Evolutionary conservation across 92 coral and sea anemone genomes (phyloP), one percentile per base, ranked within the genome.

Genomic region (Siderastrea siderea): DNA sequence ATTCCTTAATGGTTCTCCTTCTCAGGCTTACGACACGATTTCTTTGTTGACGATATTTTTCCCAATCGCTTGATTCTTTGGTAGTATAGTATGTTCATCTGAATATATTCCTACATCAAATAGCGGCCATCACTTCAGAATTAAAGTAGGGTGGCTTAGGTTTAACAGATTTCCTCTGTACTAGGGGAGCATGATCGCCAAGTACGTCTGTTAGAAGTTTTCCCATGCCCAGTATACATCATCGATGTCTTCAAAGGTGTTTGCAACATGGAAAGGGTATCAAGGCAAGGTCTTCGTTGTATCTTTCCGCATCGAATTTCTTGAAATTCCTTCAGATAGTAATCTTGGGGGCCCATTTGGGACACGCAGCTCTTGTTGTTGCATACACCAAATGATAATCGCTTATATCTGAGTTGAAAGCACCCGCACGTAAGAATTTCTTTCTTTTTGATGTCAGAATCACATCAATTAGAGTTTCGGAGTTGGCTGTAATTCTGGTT

Each of bases 211-310:
- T 78, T 26, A 52, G 47, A 8, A 77, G 48, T 46, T 45, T 58
- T 59, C 65, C 75, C 75, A 78, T 6, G 75, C 83, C 74, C 48
- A 78, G 46, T 58, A 78, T 3, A 78, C 51, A 80, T 80, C 85
- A 45, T 80, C 85, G 4, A 65, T 80, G 71, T 80, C 77, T 26
- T 80, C 85, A 80, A 80, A 80, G 58, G 60, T 80, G 78, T 45
- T 45, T 45, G 85, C 71, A 38, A 66, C 78, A 80, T 65, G 85
- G 46, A 80, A 80, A 4, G 78, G 78, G 85, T 48, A 80, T 68
- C n/a, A 54, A 44, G 26, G 47, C 7, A 45, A 80, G 14, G 14
- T 80, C 85, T 54, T 80, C 53, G 62, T 51, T 47, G 68, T 54
- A 26, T 60, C 38, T 55, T 79, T 79, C 46, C 7, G 51, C 38